Conservation (phyloP, 2,113 vertebrate species). For the Lepisosteus osseus region DNA sequence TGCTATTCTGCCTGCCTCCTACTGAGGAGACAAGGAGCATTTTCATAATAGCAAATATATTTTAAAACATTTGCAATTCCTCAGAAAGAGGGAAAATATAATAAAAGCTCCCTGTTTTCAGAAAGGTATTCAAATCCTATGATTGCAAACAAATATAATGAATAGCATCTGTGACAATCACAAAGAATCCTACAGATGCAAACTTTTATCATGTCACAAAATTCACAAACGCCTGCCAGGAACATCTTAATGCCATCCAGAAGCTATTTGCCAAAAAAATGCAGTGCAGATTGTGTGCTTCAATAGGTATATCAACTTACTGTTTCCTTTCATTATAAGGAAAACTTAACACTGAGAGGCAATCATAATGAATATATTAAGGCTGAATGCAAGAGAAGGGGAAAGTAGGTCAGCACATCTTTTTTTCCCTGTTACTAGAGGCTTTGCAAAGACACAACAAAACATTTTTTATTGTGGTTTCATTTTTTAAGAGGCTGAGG, state of each 20-base stretch:
- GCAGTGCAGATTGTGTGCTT: constrained; percentile 75
- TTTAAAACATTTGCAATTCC: constrained; percentile 63
- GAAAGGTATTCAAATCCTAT: constrained; percentile 74
- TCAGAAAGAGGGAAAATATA: constrained; percentile 51
- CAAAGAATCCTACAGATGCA: constrained; percentile 60
- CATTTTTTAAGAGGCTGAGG: constrained; percentile 59
- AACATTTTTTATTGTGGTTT: constrained; percentile 36
- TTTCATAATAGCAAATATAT: constrained; percentile 67
- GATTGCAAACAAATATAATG: constrained; percentile 81
- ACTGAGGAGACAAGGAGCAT: constrained; percentile 71
- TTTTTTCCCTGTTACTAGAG: constrained; percentile 33
- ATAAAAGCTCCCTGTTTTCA: constrained; percentile 65
- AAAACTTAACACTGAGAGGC: constrained; percentile 70
- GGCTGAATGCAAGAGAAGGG: constrained; percentile 75
- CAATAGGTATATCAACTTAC: constrained; percentile 62
- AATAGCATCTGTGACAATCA: constrained; percentile 80
- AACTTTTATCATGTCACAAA: constrained; percentile 74
- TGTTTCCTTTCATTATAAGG: constrained; percentile 77
- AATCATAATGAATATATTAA: constrained; percentile 79
- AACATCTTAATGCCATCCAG: constrained; percentile 62
- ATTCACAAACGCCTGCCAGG: constrained; percentile 58
- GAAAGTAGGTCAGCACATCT: constrained; percentile 64
- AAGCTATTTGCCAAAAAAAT: constrained; percentile 76
- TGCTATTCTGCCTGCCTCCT: constrained; percentile 65
- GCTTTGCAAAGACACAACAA: constrained; percentile 26